Percentiles rank a stretch among this genome's conserved stretches.
phyloP scores from a whole-genome alignment of 2,797 vertebrate genomes.

The Eulemur coronatus region DNA sequence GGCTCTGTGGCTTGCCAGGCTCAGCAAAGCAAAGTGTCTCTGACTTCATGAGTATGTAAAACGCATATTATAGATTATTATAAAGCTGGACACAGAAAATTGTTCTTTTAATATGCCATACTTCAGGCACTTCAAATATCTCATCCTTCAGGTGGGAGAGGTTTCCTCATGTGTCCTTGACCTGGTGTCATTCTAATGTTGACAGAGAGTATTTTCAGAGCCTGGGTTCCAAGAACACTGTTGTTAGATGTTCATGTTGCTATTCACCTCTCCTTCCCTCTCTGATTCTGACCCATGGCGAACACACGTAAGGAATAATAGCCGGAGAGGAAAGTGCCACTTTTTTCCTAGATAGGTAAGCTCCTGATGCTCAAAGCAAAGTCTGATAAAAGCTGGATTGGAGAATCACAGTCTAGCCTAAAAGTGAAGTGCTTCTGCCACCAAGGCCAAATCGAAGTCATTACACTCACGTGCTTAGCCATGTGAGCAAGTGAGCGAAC shows the following conservation, averaged over 20 bases:
- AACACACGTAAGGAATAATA: not conserved
- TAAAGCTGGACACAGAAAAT: not conserved
- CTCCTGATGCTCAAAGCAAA: not conserved
- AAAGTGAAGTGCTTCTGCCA: not conserved
- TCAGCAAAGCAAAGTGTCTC: not conserved
- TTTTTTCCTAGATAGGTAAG: not conserved
- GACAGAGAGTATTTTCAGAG: slow-evolving; percentile 26
- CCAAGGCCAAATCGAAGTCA: not conserved
- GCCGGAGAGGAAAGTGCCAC: not conserved
- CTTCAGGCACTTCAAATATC: not conserved
- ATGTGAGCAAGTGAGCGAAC: not conserved
- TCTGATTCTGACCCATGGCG: not conserved
- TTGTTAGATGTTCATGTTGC: not conserved
- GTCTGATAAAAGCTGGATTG: not conserved
- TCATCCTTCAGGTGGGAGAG: not conserved
- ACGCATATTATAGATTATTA: not conserved
- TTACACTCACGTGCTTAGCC: not conserved
- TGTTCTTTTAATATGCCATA: not conserved
- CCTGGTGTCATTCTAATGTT: not conserved
- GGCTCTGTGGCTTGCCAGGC: not conserved
- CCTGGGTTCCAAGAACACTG: not conserved
- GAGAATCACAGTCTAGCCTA: not conserved
- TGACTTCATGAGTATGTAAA: not conserved
- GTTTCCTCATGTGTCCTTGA: not conserved
- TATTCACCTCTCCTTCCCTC: not conserved